Percentiles rank a stretch among this genome's conserved stretches.
phyloP scores from a whole-genome alignment of 2,113 vertebrate species.

The Nycticebus coucang region DNA sequence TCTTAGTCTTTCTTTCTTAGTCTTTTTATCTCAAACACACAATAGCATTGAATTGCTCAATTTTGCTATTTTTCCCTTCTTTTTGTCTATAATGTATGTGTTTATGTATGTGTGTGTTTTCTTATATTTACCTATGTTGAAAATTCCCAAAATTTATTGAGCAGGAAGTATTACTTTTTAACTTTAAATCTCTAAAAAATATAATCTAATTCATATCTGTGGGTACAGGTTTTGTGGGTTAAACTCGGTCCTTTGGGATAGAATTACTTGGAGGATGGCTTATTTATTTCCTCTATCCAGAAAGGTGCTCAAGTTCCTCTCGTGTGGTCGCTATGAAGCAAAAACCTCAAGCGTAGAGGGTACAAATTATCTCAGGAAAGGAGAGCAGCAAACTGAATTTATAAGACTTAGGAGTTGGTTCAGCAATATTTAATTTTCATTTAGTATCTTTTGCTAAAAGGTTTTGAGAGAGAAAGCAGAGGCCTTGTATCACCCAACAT shows the following conservation, averaged over 20 bases:
- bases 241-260: not conserved
- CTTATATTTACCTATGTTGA: not conserved
- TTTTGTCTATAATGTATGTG: not conserved
- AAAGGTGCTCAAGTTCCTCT: not conserved
- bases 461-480: not conserved
- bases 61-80: not conserved
- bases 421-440: constrained; percentile 9
- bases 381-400: not conserved
- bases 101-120: not conserved
- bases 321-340: not conserved
- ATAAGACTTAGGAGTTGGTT: not conserved
- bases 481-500: not conserved
- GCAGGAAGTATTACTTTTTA: not conserved
- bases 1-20: too few species aligned
- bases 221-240: not conserved
- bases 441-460: not conserved
- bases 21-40: not conserved
- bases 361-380: not conserved
- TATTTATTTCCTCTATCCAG: constrained; percentile 18
- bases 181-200: not conserved
- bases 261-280: not conserved
- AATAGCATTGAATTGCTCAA: not conserved
- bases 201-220: not conserved
- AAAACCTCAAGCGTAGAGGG: not conserved
- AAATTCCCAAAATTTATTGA: not conserved